phyloP scores from a whole-genome alignment of 92 coral and sea anemone species.

The Siderastrea radians region DNA sequence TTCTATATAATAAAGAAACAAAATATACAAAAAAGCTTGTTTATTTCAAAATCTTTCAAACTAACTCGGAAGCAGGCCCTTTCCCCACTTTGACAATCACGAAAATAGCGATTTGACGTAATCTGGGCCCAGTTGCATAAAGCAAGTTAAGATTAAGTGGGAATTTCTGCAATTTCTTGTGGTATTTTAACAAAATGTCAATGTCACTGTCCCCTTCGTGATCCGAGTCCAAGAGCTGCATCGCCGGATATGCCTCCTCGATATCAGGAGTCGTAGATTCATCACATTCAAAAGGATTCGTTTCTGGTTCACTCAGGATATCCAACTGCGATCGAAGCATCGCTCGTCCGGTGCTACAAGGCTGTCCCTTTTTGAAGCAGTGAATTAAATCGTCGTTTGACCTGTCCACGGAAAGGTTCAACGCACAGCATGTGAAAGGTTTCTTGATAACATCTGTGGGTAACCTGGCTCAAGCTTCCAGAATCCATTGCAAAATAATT shows the following conservation, averaged over 20 bases:
- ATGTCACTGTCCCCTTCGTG: constrained; percentile 48
- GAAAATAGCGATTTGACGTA: no score
- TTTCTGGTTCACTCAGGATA: constrained; percentile 36
- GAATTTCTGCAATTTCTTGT: no score
- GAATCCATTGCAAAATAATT: constrained; percentile 77
- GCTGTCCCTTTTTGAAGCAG: constrained; percentile 48
- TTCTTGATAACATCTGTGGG: constrained; percentile 74
- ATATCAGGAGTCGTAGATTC: constrained; percentile 30
- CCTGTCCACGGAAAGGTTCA: constrained; percentile 55
- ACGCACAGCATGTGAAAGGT: constrained; percentile 64
- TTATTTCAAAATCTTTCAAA: no score
- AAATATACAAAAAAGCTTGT: no score
- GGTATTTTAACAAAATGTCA: no score
- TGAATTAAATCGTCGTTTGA: constrained; percentile 35
- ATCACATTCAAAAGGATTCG: constrained; percentile 39
- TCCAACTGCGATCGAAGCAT: constrained; percentile 37
- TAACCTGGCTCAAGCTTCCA: constrained; percentile 70
- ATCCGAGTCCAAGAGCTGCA: constrained; percentile 30
- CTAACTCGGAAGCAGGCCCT: no score
- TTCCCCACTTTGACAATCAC: no score
- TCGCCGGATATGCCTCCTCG: constrained; percentile 23
- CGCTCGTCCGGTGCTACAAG: constrained; percentile 40
- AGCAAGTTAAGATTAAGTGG: no score
- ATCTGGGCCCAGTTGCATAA: no score
- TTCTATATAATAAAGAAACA: no score